These are phyloP conservation scores for Drosophila miranda DNA, from an alignment of 1,140 invertebrate species.

Conservation along the genomic window DNA sequence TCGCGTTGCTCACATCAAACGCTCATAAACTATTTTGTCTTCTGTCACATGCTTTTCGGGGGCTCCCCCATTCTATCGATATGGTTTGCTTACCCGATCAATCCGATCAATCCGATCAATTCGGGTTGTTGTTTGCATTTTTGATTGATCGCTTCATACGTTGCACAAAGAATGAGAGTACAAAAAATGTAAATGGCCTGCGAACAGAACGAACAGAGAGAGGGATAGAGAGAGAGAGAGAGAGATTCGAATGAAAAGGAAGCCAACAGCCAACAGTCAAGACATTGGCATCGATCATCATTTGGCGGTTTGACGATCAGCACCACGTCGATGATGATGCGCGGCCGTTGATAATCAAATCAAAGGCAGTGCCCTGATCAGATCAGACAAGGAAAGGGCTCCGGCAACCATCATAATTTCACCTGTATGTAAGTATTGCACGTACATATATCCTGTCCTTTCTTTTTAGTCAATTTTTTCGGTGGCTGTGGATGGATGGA, in stretches of 20 bases:
- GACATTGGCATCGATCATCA: conserved; percentile 72
- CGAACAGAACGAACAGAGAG: conserved; percentile 21
- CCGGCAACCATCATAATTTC: conserved; percentile 66
- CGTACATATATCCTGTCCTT: conserved; percentile 19
- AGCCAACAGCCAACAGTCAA: background rate
- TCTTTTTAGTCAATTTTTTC: conserved; percentile 19
- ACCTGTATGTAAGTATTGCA: conserved; percentile 30
- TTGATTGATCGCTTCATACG: conserved; percentile 81
- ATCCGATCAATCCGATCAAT: conserved; percentile 8
- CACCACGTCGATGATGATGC: conserved; percentile 50
- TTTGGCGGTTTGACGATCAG: conserved; percentile 70
- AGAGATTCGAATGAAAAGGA: no score
- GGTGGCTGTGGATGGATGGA: background rate
- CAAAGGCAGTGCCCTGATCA: conserved; percentile 40
- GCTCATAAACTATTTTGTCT: conserved; percentile 80
- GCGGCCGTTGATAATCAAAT: conserved; percentile 65
- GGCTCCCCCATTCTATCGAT: background rate
- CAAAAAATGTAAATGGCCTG: conserved; percentile 67
- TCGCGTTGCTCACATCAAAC: conserved; percentile 61
- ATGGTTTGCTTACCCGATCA: conserved; percentile 6
- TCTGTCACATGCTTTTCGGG: conserved; percentile 42
- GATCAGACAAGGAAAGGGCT: conserved; percentile 33
- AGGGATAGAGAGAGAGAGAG: conserved; percentile 2
- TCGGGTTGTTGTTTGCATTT: conserved; percentile 67
- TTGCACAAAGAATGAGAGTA: conserved; percentile 63